Conservation (phyloP, 1,140 invertebrate genomes). For the Danaus melanippus region DNA sequence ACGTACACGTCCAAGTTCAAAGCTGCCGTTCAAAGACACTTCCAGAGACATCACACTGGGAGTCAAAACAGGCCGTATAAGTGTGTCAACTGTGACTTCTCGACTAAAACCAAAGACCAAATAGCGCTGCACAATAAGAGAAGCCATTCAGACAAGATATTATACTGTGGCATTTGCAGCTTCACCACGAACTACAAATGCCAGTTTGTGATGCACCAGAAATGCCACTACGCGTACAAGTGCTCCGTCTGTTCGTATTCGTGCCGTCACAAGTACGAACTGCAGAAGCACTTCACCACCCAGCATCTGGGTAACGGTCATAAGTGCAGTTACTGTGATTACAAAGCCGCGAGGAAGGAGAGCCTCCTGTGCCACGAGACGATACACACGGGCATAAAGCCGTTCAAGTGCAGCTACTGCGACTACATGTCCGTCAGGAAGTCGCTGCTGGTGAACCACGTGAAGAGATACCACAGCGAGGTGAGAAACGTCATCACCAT, state of each 20-base stretch:
- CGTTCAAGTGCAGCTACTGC: constrained; percentile 37
- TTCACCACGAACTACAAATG: constrained; percentile 43
- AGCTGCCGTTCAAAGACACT: constrained; percentile 49
- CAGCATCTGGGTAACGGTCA: constrained; percentile 34
- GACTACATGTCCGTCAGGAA: constrained; percentile 35
- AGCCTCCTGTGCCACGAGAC: constrained; percentile 41
- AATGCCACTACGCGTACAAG: constrained; percentile 35
- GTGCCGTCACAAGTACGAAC: constrained; percentile 42
- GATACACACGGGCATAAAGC: constrained; percentile 44
- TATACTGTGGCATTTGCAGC: constrained; percentile 29
- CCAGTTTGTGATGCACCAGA: constrained; percentile 39
- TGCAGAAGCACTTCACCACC: constrained; percentile 33
- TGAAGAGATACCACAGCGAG: constrained; percentile 34
- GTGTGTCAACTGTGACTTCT: constrained; percentile 46
- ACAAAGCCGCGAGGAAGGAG: constrained; percentile 35
- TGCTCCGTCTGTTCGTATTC: constrained; percentile 38
- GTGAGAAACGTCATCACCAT: constrained; percentile 23
- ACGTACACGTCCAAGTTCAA: constrained; percentile 43
- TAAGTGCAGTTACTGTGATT: constrained; percentile 47
- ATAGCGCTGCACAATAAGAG: constrained; percentile 47
- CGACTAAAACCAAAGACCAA: constrained; percentile 52
- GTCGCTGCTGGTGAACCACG: constrained; percentile 32
- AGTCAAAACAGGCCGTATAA: constrained; percentile 38
- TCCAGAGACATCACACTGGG: constrained; percentile 45
- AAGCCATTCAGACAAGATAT: constrained; percentile 21